Evolutionary conservation across 2,113 vertebrate genomes (phyloP).

Genomic region (Phylloscopus trochilus): DNA sequence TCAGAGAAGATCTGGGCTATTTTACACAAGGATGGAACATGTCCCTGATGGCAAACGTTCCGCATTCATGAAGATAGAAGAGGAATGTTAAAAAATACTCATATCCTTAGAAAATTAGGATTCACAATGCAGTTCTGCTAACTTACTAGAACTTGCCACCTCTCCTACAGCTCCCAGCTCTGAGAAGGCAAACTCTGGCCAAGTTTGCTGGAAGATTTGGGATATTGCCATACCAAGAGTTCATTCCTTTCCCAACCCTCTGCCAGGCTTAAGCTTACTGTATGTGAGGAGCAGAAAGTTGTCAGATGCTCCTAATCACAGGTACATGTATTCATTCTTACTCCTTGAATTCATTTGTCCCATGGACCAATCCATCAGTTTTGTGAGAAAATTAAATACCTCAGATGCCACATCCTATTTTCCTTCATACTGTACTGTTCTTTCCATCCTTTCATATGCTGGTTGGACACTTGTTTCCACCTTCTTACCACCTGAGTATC

Average conservation of each 20-base stretch:
- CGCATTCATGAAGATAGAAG: not conserved
- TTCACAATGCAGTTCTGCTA: not conserved
- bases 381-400: not conserved
- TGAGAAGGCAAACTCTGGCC: not conserved
- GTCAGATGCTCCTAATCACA: not conserved
- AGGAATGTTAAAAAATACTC: not conserved
- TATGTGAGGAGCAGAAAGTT: not conserved
- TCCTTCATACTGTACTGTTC: not conserved
- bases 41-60: not conserved
- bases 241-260: not conserved
- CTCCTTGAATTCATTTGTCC: not conserved
- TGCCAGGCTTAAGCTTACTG: not conserved
- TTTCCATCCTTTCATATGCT: not conserved
- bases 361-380: not conserved
- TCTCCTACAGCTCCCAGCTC: not conserved
- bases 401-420: not conserved
- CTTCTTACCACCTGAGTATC: not conserved
- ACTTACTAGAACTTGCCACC: not conserved
- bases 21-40: not conserved
- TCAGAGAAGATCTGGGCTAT: not conserved
- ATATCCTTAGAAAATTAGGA: not conserved
- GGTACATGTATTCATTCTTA: accelerated
- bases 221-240: not conserved
- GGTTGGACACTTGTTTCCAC: not conserved
- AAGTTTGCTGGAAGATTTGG: not conserved